Evolutionary conservation across 2,113 vertebrate genomes (phyloP).

Genomic region (Ovis aries): ARS-UI_Ramb_v3.0 NC_056069.1:10270001-10270500

Average conservation of each 20-base stretch:
- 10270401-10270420: neutral
- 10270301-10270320: neutral
- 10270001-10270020: neutral
- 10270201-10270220: neutral
- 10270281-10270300: neutral
- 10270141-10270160: neutral
- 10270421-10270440: neutral
- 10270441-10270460: neutral
- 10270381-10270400: neutral
- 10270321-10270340: accelerated
- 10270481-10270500: neutral
- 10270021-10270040: neutral
- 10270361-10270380: neutral
- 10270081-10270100: neutral
- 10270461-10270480: neutral
- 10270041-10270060: neutral
- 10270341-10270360: neutral
- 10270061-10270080: neutral
- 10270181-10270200: neutral
- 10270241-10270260: neutral
- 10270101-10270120: neutral
- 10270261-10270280: neutral
- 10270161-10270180: neutral
- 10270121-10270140: neutral
- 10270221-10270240: neutral